Evolutionary conservation across 2,888 invertebrate genomes (phyloP).

Genomic region (Amiota mariae): DNA sequence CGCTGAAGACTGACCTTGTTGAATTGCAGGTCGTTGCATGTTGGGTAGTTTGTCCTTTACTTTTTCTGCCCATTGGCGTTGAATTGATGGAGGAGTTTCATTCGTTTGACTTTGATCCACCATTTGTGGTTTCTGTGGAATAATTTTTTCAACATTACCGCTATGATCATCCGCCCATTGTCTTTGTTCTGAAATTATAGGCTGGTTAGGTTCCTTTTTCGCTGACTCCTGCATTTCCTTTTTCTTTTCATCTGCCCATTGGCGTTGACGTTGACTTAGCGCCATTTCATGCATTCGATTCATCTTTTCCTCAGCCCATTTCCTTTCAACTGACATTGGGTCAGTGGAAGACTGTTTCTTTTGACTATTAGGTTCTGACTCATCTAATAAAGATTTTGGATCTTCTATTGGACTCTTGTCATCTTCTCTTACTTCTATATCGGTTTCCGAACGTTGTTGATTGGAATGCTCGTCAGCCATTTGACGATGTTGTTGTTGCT

Average conservation of each 20-base stretch:
- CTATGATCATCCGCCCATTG: slow-evolving; percentile 22
- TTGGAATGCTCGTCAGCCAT: slow-evolving; percentile 25
- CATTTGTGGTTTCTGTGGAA: not conserved
- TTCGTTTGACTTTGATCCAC: not conserved
- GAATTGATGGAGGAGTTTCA: not conserved
- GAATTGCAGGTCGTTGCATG: not conserved
- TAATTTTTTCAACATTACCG: not conserved
- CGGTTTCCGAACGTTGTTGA: slow-evolving; percentile 7
- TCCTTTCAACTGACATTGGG: slow-evolving; percentile 29
- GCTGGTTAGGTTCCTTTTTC: not conserved
- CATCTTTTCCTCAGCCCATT: slow-evolving; percentile 41
- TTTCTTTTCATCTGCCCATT: slow-evolving; percentile 29
- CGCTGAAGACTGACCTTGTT: slow-evolving; percentile 4
- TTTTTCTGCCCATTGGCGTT: slow-evolving; percentile 33
- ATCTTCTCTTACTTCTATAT: not conserved
- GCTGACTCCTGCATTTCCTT: not conserved
- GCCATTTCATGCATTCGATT: slow-evolving; percentile 30
- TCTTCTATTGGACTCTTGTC: not conserved
- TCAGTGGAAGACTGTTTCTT: not conserved
- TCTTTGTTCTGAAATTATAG: not conserved
- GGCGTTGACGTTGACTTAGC: slow-evolving; percentile 15
- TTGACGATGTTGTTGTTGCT: slow-evolving; percentile 35
- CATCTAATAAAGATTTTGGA: not conserved
- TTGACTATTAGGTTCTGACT: not conserved
- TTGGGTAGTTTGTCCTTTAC: not conserved